A percentile compares a stretch with the other conserved stretches of the same genome.
Evolutionary conservation across 1,140 invertebrate species (phyloP).

Genomic region (Neotoxoptera formosana): DNA sequence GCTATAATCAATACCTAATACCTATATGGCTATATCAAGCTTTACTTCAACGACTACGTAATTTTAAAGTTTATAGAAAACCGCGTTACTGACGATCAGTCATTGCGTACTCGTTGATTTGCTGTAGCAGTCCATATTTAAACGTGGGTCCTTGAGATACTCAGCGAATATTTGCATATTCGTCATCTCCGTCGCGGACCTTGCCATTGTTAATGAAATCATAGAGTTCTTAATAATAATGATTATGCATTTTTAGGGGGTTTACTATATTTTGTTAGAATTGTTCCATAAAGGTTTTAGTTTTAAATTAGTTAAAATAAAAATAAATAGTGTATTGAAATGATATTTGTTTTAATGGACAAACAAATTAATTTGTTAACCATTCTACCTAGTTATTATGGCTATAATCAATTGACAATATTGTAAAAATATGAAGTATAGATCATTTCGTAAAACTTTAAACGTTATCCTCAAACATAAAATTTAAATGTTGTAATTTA

Average conservation of each 20-base stretch:
- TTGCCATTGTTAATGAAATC: constrained; percentile 52
- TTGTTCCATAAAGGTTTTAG: background rate
- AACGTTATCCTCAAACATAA: too few relatives aligned
- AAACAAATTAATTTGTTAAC: background rate
- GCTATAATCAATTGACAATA: background rate
- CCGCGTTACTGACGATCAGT: background rate
- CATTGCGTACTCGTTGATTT: background rate
- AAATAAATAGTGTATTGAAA: background rate
- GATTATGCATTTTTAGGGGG: background rate
- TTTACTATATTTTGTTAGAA: background rate
- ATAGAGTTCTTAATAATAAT: background rate
- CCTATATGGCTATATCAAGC: background rate
- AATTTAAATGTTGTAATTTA: background rate
- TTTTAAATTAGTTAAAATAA: background rate
- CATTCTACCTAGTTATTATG: background rate
- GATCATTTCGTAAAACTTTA: background rate
- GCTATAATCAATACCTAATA: background rate
- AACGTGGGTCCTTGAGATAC: constrained; percentile 14
- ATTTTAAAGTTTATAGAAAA: background rate
- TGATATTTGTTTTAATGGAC: background rate
- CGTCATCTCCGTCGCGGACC: background rate
- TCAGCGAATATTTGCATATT: background rate
- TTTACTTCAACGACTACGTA: background rate
- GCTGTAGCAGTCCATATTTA: background rate
- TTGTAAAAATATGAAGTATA: background rate